Evolutionary conservation across 1,140 invertebrate species (phyloP), one percentile per base, ranked within the genome.

Genomic region (Belonocnema kinseyi): DNA sequence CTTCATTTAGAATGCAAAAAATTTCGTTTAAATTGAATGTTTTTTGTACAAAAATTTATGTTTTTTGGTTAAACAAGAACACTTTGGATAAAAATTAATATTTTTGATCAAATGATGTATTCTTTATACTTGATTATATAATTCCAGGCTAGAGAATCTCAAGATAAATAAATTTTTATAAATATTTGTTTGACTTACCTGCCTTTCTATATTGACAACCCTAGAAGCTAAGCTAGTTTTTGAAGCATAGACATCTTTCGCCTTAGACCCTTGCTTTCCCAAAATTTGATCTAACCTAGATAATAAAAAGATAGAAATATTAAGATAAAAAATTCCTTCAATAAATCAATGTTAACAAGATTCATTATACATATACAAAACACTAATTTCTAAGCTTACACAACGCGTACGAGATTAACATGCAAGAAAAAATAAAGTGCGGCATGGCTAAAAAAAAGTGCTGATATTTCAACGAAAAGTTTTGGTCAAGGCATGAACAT

Each of bases 181-280:
- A 33, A 33, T 12, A 56, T 33, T 70, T 66, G 0, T 50, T 53
- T 61, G n/a, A 81, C 91, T 93, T 93, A 98, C 97, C 94, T 97
- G 96, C 94, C 97, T 94, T 93, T 99, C 98, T 85, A 98, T 96
- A 93, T 98, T 98, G 73, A 98, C 97, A 85, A 99, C 96, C 90
- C 98, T 94, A 81, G 96, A 97, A 81, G 97, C 97, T 86, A 99
- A 93, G 88, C 96, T 97, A 84, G 98, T 95, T 93, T 98, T 99
- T 10, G 97, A 97, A 85, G 97, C 97, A 89, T 98, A 98, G 73
- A 97, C 96, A 90, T 98, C 97, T 92, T 97, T 97, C 77, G 96
- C 95, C 92, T 97, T 98, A 50, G 96, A 97, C 83, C 97, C 97
- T 92, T 96, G 95, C 92, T 97, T 97, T 77, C 97, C 98, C 81